Evolutionary conservation across 1,140 invertebrate genomes (phyloP), one percentile per base, ranked within the genome.

Genomic region (Drosophila busckii): DNA sequence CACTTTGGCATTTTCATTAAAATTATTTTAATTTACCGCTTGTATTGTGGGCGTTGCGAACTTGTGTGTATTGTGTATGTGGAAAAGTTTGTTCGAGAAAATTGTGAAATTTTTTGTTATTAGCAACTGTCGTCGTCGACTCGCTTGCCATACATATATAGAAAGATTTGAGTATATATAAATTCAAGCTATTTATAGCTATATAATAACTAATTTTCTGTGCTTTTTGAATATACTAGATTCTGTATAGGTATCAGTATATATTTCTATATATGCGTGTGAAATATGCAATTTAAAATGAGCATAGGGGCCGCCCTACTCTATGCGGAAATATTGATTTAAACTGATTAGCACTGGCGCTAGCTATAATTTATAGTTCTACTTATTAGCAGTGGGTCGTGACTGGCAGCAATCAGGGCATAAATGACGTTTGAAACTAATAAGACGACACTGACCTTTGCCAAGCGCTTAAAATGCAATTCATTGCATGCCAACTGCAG

Each of bases 81-180:
- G 68, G 48, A 80, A 73, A 80, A 73, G 31, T 73, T 80, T 61
- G 32, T 64, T 56, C 42, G 58, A 23, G 55, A 61, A 65, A 52
- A 38, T 70, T 53, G 19, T 60, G 32, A 45, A 45, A 56, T 56
- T 26, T 64, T 66, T 44, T 49, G 37, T 69, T 60, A 49, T 71
- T 78, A 80, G 35, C 62, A 62, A 67, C 73, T 78, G 71, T 78
- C 71, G 73, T 48, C 73, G 54, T 46, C 10, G 20, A 61, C 12
- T 13, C 19, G 31, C 16, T 22, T 20, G 31, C 22, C 31, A 25
- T n/a, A 59, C 42, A 42, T 50, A 54, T 9, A 26, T 23, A 10
- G 16, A 19, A 8, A 26, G 8, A 37, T 16, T 13, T 35, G 5
- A 12, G 23, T 44, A 49, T 16, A 46, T 70, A 62, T 59, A 46